Evolutionary conservation across 2,797 vertebrate species (phyloP).

Genomic region (Anabacerthia variegaticeps): DNA sequence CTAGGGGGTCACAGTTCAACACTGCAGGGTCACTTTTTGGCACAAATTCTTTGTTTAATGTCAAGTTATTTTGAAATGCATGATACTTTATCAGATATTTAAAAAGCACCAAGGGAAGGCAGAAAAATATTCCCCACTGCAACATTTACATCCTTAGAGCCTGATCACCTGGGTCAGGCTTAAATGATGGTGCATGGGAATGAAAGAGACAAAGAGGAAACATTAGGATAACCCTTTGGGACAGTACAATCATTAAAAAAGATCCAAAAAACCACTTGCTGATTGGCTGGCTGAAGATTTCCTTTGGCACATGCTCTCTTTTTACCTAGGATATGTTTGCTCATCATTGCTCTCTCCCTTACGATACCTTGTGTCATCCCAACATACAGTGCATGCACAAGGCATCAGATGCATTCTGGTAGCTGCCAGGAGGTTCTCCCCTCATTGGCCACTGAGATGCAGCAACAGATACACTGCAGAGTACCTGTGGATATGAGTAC

Average conservation of each 20-base stretch:
- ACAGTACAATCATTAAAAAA: background rate
- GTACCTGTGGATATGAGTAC: background rate
- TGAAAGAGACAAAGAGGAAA: background rate
- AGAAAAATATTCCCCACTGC: background rate
- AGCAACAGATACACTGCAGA: background rate
- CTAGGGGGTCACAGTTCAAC: background rate
- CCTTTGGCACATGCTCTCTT: background rate
- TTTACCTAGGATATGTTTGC: background rate
- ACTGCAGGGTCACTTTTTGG: background rate
- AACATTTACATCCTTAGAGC: background rate
- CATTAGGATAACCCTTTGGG: background rate
- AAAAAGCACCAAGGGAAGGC: slow-evolving; percentile 7
- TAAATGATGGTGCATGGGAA: background rate
- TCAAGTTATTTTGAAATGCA: background rate
- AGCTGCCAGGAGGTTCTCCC: background rate
- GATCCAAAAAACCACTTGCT: background rate
- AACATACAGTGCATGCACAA: background rate
- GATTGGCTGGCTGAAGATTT: background rate
- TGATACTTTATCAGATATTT: background rate
- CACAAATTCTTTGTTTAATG: background rate
- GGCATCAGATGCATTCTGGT: background rate
- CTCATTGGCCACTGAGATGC: background rate
- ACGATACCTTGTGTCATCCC: accelerated
- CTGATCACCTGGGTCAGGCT: background rate
- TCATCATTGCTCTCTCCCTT: background rate